Percentiles rank a stretch among this genome's conserved stretches.
Conservation (phyloP, 2,797 vertebrate genomes). For the Orestias chungarensis region DNA sequence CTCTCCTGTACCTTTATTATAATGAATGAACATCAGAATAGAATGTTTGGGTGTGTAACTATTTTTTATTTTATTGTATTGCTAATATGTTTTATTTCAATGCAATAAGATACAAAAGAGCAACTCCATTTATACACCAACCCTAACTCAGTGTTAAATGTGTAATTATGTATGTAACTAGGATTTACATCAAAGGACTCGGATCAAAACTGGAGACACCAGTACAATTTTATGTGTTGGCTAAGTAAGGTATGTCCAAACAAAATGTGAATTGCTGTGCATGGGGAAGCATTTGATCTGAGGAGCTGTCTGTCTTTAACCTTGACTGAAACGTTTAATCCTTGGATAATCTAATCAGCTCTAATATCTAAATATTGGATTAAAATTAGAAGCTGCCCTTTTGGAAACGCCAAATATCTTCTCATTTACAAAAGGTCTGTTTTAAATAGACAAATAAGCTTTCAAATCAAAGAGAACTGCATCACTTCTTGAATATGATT, state of each 20-base stretch:
- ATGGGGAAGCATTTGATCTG: background rate
- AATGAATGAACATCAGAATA: too few species aligned
- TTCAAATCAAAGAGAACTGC: background rate
- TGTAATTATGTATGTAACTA: too few species aligned
- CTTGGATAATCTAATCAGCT: background rate
- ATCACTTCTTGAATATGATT: too few species aligned
- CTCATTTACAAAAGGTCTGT: background rate
- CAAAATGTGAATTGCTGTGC: background rate
- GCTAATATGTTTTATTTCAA: too few species aligned
- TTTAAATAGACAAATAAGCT: background rate
- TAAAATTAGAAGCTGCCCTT: background rate
- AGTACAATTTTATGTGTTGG: background rate
- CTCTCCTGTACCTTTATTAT: too few species aligned
- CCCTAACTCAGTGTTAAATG: too few species aligned
- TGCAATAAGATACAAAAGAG: too few species aligned
- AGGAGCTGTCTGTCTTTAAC: background rate
- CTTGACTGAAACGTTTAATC: background rate
- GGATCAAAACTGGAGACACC: background rate
- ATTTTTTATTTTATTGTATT: too few species aligned
- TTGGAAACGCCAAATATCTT: background rate
- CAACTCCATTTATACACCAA: too few species aligned
- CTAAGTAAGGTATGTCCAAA: background rate
- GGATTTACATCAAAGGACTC: too few species aligned
- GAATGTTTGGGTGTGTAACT: too few species aligned
- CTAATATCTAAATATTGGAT: background rate